Base-by-base conservation (phyloP, 2,797 vertebrate genomes). In the Acridotheres tristis region DNA sequence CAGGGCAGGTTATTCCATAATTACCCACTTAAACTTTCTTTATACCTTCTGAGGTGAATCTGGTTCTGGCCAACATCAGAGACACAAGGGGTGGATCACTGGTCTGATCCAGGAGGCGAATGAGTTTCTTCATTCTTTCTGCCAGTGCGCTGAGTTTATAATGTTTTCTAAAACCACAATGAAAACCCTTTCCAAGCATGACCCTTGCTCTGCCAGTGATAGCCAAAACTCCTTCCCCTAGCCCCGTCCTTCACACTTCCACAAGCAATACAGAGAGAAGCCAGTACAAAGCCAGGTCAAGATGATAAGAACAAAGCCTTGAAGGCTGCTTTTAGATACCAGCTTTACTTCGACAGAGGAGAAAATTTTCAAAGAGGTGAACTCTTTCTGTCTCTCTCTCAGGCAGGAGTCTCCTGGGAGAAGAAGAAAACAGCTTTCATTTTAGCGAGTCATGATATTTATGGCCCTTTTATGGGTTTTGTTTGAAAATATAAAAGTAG, bases 291-390 rank as follows among this genome's bases (percentile, higher is more conserved):
- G 92, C 80, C 82, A 95, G 89, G 93, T 95, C 89, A 78, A 94
- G 96, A 95, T 96, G 95, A 97, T 94, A 96, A 95, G 96, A 96
- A 79, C 45, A 58, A 87, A 96, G 79, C 85, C 94, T 96, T 54
- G 72, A 97, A 97, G 96, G 92, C 81, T 45, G 78, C 71, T 95
- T 91, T 96, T 95, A 97, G 96, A 94, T 75, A 89, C 81, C 79
- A 94, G 95, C 96, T 96, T 96, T 96, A 94, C 97, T 96, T 96
- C 90, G 85, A 95, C 96, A 94, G 93, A 95, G 92, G 84, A 96
- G 94, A 93, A 94, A 95, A 94, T 96, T 96, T 97, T 98, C 97
- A 97, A 97, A 98, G 97, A 96, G 91, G 89, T 95, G 94, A 96
- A 93, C 93, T 96, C 95, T 96, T 69, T 69, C 95, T 85, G 12